These are phyloP conservation scores for Odobenus rosmarus DNA, from an alignment of 2,113 vertebrate genomes.

Conservation along the genomic window DNA sequence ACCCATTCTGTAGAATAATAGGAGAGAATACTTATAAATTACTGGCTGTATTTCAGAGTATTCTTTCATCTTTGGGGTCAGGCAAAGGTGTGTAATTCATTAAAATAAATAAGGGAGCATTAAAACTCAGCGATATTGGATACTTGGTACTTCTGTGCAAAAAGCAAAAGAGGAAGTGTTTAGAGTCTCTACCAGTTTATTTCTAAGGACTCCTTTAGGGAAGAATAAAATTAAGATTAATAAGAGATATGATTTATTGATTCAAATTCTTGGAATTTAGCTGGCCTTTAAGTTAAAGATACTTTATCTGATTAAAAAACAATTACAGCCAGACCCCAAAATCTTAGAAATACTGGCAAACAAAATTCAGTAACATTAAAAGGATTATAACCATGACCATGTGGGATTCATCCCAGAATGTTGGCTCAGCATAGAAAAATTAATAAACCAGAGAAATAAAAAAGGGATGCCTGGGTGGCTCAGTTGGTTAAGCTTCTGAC, in stretches of 20 bases:
- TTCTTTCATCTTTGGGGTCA: neutral
- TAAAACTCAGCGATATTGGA: neutral
- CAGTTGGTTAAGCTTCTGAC: neutral
- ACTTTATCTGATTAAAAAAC: neutral
- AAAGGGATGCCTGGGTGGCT: neutral
- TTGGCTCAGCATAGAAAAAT: neutral
- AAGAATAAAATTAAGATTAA: constrained; percentile 3
- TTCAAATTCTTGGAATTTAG: constrained; percentile 1
- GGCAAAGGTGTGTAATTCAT: neutral
- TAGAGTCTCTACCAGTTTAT: neutral
- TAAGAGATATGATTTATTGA: neutral
- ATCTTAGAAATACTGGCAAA: neutral
- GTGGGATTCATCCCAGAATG: neutral
- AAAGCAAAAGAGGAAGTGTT: neutral
- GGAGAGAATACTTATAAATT: constrained; percentile 6
- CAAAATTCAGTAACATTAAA: neutral
- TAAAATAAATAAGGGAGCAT: neutral
- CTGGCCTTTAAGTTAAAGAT: constrained; percentile 2
- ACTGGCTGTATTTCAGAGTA: neutral
- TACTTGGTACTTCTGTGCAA: constrained; percentile 10
- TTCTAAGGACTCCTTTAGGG: neutral
- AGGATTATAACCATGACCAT: neutral
- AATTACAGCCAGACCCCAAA: neutral
- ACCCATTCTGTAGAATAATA: neutral
- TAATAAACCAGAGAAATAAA: neutral